These are phyloP conservation scores for Thecocarcelia acutangulata DNA, from an alignment of 2,888 invertebrate species.

Conservation along the genomic window DNA sequence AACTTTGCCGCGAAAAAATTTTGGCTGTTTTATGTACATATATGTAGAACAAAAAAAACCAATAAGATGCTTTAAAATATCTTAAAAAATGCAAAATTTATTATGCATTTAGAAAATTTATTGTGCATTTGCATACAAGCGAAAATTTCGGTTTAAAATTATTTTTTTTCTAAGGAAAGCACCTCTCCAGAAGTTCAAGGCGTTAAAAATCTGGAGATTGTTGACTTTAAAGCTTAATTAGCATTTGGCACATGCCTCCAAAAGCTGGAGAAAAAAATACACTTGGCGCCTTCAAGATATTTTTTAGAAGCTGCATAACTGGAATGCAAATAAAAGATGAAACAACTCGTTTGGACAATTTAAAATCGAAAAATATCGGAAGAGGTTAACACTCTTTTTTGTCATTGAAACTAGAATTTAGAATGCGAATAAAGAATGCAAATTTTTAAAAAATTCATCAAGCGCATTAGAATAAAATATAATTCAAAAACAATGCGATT, in stretches of 20 bases:
- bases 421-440: no score
- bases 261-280: background rate
- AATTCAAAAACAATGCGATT: no score
- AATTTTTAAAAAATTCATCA: no score
- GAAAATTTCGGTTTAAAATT: background rate
- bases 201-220: slow-evolving; percentile 1
- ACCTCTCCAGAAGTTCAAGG: slow-evolving; percentile 6
- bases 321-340: slow-evolving; percentile 17
- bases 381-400: slow-evolving; percentile 13
- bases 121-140: slow-evolving; percentile 9
- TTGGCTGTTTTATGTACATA: no score
- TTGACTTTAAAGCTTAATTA: slow-evolving; percentile 20
- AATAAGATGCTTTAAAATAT: background rate
- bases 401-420: slow-evolving; percentile 19
- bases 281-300: slow-evolving; percentile 14
- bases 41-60: background rate
- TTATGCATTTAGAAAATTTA: slow-evolving; percentile 38
- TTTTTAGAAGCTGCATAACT: background rate
- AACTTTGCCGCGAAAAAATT: background rate
- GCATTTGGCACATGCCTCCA: background rate
- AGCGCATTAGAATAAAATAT: no score
- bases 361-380: background rate
- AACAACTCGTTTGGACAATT: background rate
- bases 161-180: background rate
- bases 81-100: slow-evolving; percentile 25